Evolutionary conservation across 2,113 vertebrate species (phyloP), one percentile per base, ranked within the genome.

Genomic region (Rattus rattus): DNA sequence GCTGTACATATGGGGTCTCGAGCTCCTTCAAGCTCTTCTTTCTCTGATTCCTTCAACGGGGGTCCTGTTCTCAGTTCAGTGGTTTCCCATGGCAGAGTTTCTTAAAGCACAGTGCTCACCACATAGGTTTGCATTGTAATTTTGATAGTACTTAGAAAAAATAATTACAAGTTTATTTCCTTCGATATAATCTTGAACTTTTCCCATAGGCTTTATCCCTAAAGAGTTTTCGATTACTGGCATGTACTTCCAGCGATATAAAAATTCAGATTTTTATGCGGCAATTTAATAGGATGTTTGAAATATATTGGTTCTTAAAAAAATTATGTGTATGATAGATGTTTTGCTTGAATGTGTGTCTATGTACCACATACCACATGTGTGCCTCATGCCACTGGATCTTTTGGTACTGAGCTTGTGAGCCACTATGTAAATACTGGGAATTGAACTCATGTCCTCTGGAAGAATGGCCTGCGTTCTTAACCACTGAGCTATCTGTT

Each of bases 121-220:
- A 87, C 73, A 28, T 83, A 92, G 92, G 14, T 95, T 97, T 94
- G 33, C 43, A 93, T 54, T 67, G 93, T 36, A 87, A 13, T 96
- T 85, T 95, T 96, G n/a, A 17, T n/a, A 94, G 26, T 65, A 63
- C 14, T 80, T 86, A 30, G 20, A 77, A 93, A 30, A 96, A 84
- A 79, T 94, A 85, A 84, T 92, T 94, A 49, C 36, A 94, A 73
- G 92, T 96, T 39, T 76, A 77, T 89, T 56, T 97, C 54, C 47
- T 83, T 92, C 70, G 7, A 84, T 92, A 59, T 90, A 90, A 90
- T 93, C 54, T 94, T 97, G 85, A 97, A 81, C 20, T 65, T 95
- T 94, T 86, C 61, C 39, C 6, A 36, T 63, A 95, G 54, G 17
- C 7, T 94, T 90, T 88, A 65, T 91, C 80, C 39, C 61, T 91